Evolutionary conservation across 35 echinoderm and acorn worm genomes (phyloP).

Genomic region (Amphiura filiformis): DNA sequence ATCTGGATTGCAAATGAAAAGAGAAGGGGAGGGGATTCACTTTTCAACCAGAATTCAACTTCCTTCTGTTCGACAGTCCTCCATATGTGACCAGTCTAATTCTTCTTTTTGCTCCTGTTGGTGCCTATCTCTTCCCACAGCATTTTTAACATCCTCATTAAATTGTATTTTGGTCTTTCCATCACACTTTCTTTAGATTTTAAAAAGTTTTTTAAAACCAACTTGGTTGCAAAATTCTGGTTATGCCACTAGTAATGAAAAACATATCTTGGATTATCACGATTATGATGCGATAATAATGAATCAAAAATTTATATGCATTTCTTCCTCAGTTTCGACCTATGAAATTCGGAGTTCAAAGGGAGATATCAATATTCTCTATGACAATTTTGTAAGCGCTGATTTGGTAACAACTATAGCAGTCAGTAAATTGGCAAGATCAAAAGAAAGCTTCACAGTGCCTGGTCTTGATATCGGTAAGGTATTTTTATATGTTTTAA

Average conservation of each 20-base stretch:
- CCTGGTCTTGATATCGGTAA: conserved; percentile 14
- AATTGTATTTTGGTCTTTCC: too few relatives aligned
- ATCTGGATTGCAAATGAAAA: not conserved
- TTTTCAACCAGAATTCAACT: not conserved
- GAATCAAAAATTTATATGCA: not conserved
- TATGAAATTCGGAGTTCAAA: not conserved
- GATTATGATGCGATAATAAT: not conserved
- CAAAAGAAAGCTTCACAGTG: conserved; percentile 41
- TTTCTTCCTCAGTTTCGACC: not conserved
- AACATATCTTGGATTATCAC: not conserved
- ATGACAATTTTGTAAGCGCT: not conserved
- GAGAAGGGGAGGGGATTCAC: too few relatives aligned
- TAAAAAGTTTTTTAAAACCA: not conserved
- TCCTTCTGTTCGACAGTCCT: not conserved
- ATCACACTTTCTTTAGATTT: not conserved
- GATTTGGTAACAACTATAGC: conserved; percentile 33
- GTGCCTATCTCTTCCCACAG: too few relatives aligned
- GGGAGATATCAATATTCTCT: not conserved
- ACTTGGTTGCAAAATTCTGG: not conserved
- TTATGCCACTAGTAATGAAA: not conserved
- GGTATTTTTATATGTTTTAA: not conserved
- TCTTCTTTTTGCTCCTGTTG: too few relatives aligned
- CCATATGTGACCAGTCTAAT: not conserved
- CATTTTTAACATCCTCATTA: too few relatives aligned
- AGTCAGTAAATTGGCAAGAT: conserved; percentile 30